phyloP scores from a whole-genome alignment of 2,113 vertebrate genomes.

The Misgurnus anguillicaudatus region DNA sequence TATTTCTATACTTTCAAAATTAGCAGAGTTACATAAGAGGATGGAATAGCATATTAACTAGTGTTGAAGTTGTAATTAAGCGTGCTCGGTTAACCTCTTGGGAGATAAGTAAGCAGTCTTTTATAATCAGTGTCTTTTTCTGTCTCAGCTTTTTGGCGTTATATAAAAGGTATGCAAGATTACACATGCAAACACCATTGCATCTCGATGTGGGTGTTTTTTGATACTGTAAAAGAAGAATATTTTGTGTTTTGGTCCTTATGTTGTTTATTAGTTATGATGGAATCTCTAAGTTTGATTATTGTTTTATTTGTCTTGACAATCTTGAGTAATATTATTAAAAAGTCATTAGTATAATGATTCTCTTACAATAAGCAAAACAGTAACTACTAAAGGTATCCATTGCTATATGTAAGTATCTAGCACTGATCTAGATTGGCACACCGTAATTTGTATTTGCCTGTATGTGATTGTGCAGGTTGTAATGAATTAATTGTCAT shows the following conservation, averaged over 20 bases:
- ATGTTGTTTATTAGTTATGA: background rate
- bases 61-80: conserved; percentile 62
- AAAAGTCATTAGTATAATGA: too few species aligned
- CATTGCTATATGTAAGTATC: background rate
- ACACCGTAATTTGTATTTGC: background rate
- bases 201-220: background rate
- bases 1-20: conserved; percentile 49
- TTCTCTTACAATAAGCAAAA: too few species aligned
- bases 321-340: background rate
- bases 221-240: background rate
- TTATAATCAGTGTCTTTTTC: background rate
- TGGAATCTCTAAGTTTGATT: too few species aligned
- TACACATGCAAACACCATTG: background rate
- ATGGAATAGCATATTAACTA: conserved; percentile 48
- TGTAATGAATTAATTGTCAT: conserved; percentile 40
- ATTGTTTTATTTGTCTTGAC: too few species aligned
- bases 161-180: background rate
- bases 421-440: background rate
- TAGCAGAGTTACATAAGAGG: conserved; percentile 59
- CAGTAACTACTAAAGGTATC: too few species aligned
- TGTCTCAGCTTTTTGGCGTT: conserved; percentile 19
- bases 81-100: conserved; percentile 44
- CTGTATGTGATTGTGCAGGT: background rate
- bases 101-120: conserved; percentile 32
- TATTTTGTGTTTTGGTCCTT: background rate